Evolutionary conservation across 1,140 invertebrate genomes (phyloP).

Genomic region (Drosophila trapezifrons): DNA sequence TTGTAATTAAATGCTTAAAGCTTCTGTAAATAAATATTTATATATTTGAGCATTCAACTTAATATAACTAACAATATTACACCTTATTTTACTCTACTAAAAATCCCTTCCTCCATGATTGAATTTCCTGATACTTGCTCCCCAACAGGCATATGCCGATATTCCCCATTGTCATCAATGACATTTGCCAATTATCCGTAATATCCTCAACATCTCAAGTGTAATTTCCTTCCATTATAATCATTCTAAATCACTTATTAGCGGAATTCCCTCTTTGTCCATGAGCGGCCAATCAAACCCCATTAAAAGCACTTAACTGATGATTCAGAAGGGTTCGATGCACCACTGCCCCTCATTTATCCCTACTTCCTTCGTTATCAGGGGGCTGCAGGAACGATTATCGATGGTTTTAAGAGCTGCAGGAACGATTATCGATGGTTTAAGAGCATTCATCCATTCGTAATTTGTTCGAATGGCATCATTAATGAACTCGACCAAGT

Average conservation of each 20-base stretch:
- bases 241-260: constrained; percentile 1
- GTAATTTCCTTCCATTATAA: not conserved
- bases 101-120: not conserved
- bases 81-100: not conserved
- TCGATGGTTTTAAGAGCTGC: not conserved
- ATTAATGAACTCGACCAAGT: constrained; percentile 11
- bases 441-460: not conserved
- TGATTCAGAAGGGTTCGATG: constrained; percentile 1
- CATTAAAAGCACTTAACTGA: constrained; percentile 7
- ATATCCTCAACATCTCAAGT: not conserved
- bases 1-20: too few species aligned
- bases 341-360: not conserved
- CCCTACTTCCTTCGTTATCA: not conserved
- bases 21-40: too few species aligned
- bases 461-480: not conserved
- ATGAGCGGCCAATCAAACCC: not conserved
- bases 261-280: not conserved
- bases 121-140: not conserved
- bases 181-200: not conserved
- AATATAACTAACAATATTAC: not conserved
- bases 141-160: too few species aligned
- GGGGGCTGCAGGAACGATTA: not conserved
- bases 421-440: not conserved
- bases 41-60: too few species aligned
- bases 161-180: not conserved